phyloP scores from a whole-genome alignment of 2,797 vertebrate genomes.

The Urosaurus nigricauda region DNA sequence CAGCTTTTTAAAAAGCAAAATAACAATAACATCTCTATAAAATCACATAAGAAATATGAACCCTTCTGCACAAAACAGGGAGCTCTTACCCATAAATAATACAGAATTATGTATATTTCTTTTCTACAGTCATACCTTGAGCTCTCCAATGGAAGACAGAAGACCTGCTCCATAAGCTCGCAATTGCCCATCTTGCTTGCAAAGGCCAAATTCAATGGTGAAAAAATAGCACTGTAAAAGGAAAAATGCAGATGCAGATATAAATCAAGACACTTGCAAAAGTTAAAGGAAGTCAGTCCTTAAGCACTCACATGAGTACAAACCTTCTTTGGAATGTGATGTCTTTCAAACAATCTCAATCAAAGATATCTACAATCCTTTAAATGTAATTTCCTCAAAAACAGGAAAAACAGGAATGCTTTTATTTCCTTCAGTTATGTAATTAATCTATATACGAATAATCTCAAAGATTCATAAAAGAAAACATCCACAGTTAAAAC shows the following conservation, averaged over 20 bases:
- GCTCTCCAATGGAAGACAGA: constrained; percentile 95
- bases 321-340: constrained; percentile 43
- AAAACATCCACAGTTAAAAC: background rate
- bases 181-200: constrained; percentile 95
- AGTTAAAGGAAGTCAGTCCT: constrained; percentile 25
- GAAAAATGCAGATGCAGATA: constrained; percentile 25
- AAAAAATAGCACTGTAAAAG: constrained; percentile 95
- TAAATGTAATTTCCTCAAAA: constrained; percentile 32
- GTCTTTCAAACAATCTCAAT: constrained; percentile 47
- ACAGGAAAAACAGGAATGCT: background rate
- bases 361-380: constrained; percentile 31
- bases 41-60: constrained; percentile 25
- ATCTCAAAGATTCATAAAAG: background rate
- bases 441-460: constrained; percentile 9
- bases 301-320: constrained; percentile 16
- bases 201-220: constrained; percentile 97
- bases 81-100: background rate
- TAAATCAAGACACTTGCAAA: constrained; percentile 10
- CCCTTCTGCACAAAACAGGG: constrained; percentile 8
- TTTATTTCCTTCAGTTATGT: constrained; percentile 7
- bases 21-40: background rate
- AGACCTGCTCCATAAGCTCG: constrained; percentile 95
- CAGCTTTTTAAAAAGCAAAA: constrained; percentile 13
- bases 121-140: constrained; percentile 83
- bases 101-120: constrained; percentile 27